Evolutionary conservation across 1,140 invertebrate species (phyloP).

Genomic region (Bombus cullumanus): DNA sequence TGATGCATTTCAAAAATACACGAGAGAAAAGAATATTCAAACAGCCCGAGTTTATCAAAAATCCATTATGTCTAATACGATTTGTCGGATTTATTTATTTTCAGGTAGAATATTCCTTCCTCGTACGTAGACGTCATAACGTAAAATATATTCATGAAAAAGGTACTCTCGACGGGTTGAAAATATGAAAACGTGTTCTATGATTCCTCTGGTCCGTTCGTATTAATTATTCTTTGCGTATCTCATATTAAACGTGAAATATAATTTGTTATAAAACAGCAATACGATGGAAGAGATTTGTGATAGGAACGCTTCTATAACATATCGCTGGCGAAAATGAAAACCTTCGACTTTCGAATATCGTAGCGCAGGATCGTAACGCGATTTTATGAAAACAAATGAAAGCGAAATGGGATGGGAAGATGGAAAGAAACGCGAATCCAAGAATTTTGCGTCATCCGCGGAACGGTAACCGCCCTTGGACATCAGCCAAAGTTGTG

Average conservation of each 20-base stretch:
- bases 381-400: not conserved
- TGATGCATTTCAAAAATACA: not conserved
- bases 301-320: too few relatives aligned
- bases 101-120: not conserved
- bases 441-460: slow-evolving; percentile 9
- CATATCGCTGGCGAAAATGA: not conserved
- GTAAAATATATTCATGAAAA: not conserved
- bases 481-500: not conserved
- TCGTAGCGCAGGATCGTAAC: not conserved
- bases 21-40: not conserved
- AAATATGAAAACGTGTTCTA: not conserved
- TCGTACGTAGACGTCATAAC: not conserved
- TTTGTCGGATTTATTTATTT: not conserved
- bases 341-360: not conserved
- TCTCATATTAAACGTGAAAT: too few relatives aligned
- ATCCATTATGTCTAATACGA: not conserved
- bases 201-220: not conserved
- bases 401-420: not conserved
- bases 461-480: not conserved
- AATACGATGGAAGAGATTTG: too few relatives aligned
- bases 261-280: too few relatives aligned
- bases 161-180: not conserved
- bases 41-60: not conserved
- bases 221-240: too few relatives aligned
- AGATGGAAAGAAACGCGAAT: not conserved